Base-by-base conservation (phyloP, 2,113 vertebrate genomes). In the Empidonax traillii region DNA sequence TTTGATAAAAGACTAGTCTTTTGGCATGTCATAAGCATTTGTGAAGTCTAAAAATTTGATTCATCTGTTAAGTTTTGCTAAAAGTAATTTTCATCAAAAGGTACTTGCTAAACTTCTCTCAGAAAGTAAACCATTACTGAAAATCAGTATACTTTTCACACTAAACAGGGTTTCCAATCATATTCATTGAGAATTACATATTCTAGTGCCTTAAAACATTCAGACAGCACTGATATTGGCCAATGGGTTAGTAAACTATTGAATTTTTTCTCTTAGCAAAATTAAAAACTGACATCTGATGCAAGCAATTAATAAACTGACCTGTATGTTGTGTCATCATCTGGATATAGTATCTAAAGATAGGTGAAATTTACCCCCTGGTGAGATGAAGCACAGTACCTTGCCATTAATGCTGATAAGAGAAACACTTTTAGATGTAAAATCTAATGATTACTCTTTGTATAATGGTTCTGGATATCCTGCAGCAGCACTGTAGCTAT, bases 371-470 rank as follows among this genome's bases (percentile, higher is more conserved):
- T 53, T 66, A 33, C 2, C 3, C 31, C 12, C 18, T 73, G 12
- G 3, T 1, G 3, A 77, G n/a, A 71, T 39, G 20, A 78, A 74
- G 18, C 10, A 35, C 21, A 1, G 1, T 59, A 44, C 12, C 4
- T 69, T 80, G 8, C 15, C 37, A 14, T 56, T 69, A 73, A 43
- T 22, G 21, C 41, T 14, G 15, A 56, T 10, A 80, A 67, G 8
- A 73, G 2, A 22, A 68, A 46, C 31, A 80, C 9, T 80, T 82
- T 8, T 44, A 55, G 30, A 76, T 71, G 15, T 12, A 65, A 90
- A 80, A 80, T 73, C 6, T 33, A 66, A 3, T 25, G 2, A 73
- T 62, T 86, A 25, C 4, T 44, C 28, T 80, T 72, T 49, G 7
- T 39, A 6, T 15, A 37, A 68, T 28, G 3, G 10, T 21, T 66